phyloP scores from a whole-genome alignment of 2,888 invertebrate genomes.

The Harpagoxenus sublaevis region DNA sequence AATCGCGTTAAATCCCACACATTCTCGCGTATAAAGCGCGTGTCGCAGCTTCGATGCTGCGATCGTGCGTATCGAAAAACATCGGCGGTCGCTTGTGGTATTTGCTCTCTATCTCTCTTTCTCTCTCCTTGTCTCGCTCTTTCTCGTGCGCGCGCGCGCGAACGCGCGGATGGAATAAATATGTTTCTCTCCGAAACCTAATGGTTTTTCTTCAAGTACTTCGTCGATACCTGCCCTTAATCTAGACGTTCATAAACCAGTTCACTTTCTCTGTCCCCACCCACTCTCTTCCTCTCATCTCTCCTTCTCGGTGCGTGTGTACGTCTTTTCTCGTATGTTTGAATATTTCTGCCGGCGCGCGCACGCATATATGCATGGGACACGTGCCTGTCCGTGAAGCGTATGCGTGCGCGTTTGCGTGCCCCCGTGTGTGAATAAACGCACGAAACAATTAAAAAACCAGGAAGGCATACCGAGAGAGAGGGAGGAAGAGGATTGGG shows the following conservation, averaged over 20 bases:
- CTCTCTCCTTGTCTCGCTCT: neutral
- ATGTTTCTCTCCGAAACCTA: slow-evolving; percentile 12
- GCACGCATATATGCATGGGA: slow-evolving; percentile 41
- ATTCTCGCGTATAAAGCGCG: slow-evolving; percentile 5
- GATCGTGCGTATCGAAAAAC: slow-evolving; percentile 24
- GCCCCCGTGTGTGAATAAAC: slow-evolving; percentile 15
- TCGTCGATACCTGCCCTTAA: slow-evolving; percentile 71
- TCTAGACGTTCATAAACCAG: slow-evolving; percentile 76
- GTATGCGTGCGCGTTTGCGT: neutral
- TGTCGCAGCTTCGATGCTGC: neutral
- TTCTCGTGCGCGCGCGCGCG: neutral
- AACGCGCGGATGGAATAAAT: neutral
- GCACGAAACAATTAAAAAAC: slow-evolving; percentile 47
- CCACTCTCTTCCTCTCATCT: slow-evolving; percentile 23
- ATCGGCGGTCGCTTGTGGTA: neutral
- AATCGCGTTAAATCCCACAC: slow-evolving; percentile 42
- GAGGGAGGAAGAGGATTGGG: slow-evolving; percentile 11
- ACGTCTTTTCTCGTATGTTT: slow-evolving; percentile 10
- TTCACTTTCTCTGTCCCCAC: slow-evolving; percentile 53
- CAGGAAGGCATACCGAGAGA: slow-evolving; percentile 15
- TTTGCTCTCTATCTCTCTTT: neutral
- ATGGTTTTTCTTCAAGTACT: slow-evolving; percentile 21
- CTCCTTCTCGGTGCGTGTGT: slow-evolving; percentile 29
- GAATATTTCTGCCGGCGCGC: slow-evolving; percentile 4
- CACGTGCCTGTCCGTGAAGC: slow-evolving; percentile 60